Evolutionary conservation across 2,113 vertebrate species (phyloP), one percentile per base, ranked within the genome.

Genomic region (Calyptommatus sinebrachiatus): DNA sequence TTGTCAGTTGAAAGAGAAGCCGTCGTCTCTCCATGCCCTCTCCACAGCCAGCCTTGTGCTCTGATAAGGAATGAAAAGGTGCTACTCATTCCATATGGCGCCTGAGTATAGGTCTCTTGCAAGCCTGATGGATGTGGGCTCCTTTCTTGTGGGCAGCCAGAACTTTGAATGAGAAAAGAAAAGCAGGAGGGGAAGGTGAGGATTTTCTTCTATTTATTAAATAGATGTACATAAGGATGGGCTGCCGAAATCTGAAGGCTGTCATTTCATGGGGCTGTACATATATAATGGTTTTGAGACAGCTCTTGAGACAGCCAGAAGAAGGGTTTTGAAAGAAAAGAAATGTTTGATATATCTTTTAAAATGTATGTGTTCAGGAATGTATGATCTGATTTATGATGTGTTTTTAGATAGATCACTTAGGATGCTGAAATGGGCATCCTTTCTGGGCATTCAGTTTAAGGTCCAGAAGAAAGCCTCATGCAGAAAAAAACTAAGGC

Each of bases 51-150:
- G 28, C 89, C 88, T 84, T 67, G 70, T 78, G 76, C 79, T 80
- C 62, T 6, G 92, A 93, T 94, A 94, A 93, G 91, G 84, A 92
- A 79, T 14, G 71, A 89, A 86, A 83, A 21, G 0, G 78, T 84
- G 87, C 90, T 91, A 92, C 92, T 92, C 45, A 0, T 94, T 93
- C 92, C 93, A 90, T 92, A 89, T 92, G 93, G 87, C 24, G 41
- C 20, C 84, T 6, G 46, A 79, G 80, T 88, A 74, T 45, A 75
- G 87, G 84, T 88, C 78, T 2, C 89, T n/a, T 26, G 0, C 80
- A 75, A 86, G 88, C 81, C 91, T 92, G 92, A 90, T 94, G 89
- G 88, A 86, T 85, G 29, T 5, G 31, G 4, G 18, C 18, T 28
- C 7, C 0, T 65, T 83, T 71, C 76, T 84, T 79, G 66, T 86